Base-by-base conservation (phyloP, 2,797 vertebrate genomes). In the Acestrorhynchus altus region DNA sequence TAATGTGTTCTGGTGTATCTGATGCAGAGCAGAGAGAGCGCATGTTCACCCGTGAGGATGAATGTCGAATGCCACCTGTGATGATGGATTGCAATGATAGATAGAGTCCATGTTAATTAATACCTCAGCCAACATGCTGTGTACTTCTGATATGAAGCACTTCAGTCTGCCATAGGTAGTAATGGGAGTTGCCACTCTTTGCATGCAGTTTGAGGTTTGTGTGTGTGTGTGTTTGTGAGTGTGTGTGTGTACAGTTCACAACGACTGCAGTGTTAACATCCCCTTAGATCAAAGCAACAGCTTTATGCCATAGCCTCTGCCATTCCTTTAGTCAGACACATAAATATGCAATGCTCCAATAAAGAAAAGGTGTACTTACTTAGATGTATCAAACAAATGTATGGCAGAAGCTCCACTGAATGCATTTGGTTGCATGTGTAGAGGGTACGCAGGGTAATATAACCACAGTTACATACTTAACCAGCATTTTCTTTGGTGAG, bases 161-260 rank as follows among this genome's bases (percentile, higher is more conserved):
- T 90, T 89, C 89, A 89, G 89, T 87, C 88, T 81, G 84, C 87
- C 85, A 68, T 83, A 76, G 79, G 75, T 84, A 84, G 86, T 91
- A 90, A 93, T 91, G 88, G 89, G 90, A 88, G 91, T 85, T 89
- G 91, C 69, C 74, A 72, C 31, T 79, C 66, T 57, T 15, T 8
- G 57, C 12, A 8, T 68, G 60, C 35, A 70, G 59, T 59, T 42
- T 57, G 26, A 13, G 24, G 56, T 31, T 1, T 28, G 56, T 40
- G 59, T 20, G 57, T 18, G 26, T 60, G 57, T 60, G 26, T 61
- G 56, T 28, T 49, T 24, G 44, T 40, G 28, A 56, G 51, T 13
- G 49, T 2, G 6, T 26, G 16, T 59, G 18, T 40, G 12, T 76
- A 72, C 69, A 39, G 73, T 78, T 72, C 67, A 69, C 64, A 69